Conservation (phyloP, 2,797 vertebrate genomes). For the Ceryle rudis region DNA sequence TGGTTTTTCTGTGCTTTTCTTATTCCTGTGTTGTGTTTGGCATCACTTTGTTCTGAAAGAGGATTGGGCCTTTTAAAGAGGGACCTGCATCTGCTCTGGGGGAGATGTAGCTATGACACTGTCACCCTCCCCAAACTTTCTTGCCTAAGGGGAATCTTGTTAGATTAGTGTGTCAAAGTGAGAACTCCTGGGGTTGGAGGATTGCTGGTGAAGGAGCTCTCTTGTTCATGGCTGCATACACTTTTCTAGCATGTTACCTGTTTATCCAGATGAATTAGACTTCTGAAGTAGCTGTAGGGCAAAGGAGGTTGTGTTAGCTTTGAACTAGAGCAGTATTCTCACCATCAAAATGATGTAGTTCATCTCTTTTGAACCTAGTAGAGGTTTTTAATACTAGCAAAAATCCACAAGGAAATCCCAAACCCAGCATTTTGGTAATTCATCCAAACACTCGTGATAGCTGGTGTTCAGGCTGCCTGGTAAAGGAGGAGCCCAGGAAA, state of each 20-base stretch:
- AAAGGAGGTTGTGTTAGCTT: not conserved
- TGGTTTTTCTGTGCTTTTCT: not conserved
- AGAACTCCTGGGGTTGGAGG: not conserved
- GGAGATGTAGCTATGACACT: not conserved
- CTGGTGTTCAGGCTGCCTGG: not conserved
- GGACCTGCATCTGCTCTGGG: not conserved
- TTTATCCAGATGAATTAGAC: not conserved
- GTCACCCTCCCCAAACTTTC: not conserved
- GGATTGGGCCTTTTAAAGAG: not conserved
- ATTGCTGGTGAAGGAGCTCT: not conserved
- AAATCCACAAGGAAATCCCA: not conserved
- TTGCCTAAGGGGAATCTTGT: not conserved
- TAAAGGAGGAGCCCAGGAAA: not conserved
- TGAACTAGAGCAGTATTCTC: not conserved
- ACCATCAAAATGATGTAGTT: not conserved
- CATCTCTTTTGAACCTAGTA: not conserved
- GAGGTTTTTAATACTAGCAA: not conserved
- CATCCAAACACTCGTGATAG: not conserved
- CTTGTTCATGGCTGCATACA: not conserved
- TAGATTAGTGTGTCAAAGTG: not conserved
- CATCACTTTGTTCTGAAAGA: not conserved
- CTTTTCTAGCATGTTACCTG: not conserved
- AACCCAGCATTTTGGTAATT: not conserved
- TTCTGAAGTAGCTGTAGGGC: not conserved
- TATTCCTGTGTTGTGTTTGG: not conserved